phyloP scores from a whole-genome alignment of 2,113 vertebrate species.

The Nymphicus hollandicus region DNA sequence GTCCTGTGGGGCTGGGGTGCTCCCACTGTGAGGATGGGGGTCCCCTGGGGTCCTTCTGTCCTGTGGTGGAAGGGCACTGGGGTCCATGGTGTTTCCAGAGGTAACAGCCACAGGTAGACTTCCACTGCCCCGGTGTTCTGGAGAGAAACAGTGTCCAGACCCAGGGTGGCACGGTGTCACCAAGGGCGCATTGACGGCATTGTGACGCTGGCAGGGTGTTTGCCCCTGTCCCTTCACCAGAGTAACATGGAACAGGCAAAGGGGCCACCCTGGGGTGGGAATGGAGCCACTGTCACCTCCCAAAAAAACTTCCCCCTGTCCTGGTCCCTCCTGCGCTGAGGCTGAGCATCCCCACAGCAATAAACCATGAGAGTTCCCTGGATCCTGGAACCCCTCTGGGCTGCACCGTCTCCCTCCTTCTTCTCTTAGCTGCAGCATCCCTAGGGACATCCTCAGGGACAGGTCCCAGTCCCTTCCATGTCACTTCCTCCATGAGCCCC shows the following conservation, averaged over 20 bases:
- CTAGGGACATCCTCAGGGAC: not conserved
- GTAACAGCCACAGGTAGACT: accelerated
- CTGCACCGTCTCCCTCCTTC: not conserved
- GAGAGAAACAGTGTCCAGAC: not conserved
- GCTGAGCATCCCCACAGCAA: not conserved
- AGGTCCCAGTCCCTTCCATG: no score
- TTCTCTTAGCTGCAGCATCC: not conserved
- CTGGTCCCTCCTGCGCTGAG: accelerated
- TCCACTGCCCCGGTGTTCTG: accelerated
- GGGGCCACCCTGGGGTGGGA: not conserved
- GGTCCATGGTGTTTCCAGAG: no score
- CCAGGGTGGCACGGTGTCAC: not conserved
- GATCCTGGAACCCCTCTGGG: accelerated
- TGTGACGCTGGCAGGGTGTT: not conserved
- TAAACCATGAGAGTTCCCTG: not conserved
- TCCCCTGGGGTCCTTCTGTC: accelerated
- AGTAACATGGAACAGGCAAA: not conserved
- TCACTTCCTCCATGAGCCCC: no score
- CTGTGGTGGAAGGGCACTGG: not conserved
- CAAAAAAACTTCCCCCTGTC: not conserved
- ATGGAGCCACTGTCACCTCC: not conserved
- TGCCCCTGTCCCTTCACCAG: not conserved
- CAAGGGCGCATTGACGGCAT: accelerated
- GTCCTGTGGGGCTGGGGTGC: accelerated
- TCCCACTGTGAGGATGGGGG: not conserved